Percentiles rank a stretch among this genome's conserved stretches.
These are phyloP conservation scores for Rhizomys pruinosus DNA, from an alignment of 2,113 vertebrate genomes.

Conservation along the genomic window DNA sequence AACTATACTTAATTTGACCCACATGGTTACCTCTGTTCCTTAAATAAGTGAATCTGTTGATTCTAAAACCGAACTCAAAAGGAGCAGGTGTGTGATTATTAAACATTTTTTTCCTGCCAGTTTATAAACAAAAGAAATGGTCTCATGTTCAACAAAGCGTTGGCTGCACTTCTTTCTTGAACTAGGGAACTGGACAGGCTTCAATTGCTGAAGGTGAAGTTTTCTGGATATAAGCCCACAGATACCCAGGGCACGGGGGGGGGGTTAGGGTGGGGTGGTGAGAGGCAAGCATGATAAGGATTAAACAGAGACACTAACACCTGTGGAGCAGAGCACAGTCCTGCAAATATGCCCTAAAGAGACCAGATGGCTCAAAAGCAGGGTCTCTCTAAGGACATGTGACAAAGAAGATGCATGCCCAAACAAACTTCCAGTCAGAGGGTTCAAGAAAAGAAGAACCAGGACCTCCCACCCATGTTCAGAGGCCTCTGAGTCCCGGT, in stretches of 20 bases:
- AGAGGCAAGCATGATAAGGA: background rate
- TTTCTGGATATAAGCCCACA: background rate
- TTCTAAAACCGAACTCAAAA: constrained; percentile 49
- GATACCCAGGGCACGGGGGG: background rate
- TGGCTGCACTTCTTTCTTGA: constrained; percentile 3
- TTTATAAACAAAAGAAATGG: constrained; percentile 62
- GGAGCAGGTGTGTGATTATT: constrained; percentile 58
- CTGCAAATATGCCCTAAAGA: background rate
- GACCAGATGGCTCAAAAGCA: background rate
- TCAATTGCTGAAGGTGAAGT: constrained; percentile 14
- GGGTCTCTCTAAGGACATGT: background rate
- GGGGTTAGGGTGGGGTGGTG: too few species aligned
- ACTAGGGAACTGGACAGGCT: background rate
- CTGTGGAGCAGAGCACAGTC: background rate
- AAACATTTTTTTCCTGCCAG: constrained; percentile 5
- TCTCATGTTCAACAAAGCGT: constrained; percentile 44
- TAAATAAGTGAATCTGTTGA: constrained; percentile 54
- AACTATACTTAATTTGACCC: background rate
- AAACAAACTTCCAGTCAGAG: background rate
- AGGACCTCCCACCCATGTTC: background rate
- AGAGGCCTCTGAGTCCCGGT: background rate
- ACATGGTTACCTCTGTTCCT: background rate
- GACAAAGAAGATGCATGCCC: background rate
- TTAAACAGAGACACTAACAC: background rate
- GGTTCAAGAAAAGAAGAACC: background rate